Conservation (phyloP, 1,140 invertebrate genomes). For the Pectinophora gossypiella region DNA sequence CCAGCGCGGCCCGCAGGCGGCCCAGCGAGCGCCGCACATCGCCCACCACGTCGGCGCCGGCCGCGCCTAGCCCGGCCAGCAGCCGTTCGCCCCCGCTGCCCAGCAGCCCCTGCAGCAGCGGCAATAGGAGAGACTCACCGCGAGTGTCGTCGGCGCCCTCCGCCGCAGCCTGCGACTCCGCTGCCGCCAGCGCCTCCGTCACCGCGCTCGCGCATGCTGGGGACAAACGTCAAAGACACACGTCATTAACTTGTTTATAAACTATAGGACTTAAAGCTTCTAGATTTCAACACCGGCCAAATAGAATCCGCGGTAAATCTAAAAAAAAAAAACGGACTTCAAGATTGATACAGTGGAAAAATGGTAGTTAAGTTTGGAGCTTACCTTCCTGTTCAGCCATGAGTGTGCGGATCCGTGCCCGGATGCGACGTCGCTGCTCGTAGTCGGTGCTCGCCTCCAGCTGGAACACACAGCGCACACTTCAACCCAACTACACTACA, state of each 20-base stretch:
- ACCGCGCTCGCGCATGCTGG: slow-evolving; percentile 78
- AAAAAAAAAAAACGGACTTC: no score
- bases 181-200: slow-evolving; percentile 71
- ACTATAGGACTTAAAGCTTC: no score
- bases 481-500: no score
- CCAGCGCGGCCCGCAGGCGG: slow-evolving; percentile 83
- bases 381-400: slow-evolving; percentile 88
- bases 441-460: slow-evolving; percentile 90
- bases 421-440: slow-evolving; percentile 88
- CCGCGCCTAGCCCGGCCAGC: slow-evolving; percentile 51
- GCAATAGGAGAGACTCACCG: slow-evolving; percentile 76
- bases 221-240: slow-evolving; percentile 3
- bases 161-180: slow-evolving; percentile 47
- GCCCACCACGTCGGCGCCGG: slow-evolving; percentile 77
- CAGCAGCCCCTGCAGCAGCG: slow-evolving; percentile 77
- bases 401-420: slow-evolving; percentile 84
- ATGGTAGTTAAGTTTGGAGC: not conserved
- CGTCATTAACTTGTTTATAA: not conserved
- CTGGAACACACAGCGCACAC: slow-evolving; percentile 74
- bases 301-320: no score
- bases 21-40: slow-evolving; percentile 88
- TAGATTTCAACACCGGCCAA: no score
- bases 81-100: slow-evolving; percentile 55
- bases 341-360: no score
- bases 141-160: slow-evolving; percentile 36